Base-by-base conservation (phyloP, 2,888 invertebrate genomes). In the Dolichopus griseipennis region DNA sequence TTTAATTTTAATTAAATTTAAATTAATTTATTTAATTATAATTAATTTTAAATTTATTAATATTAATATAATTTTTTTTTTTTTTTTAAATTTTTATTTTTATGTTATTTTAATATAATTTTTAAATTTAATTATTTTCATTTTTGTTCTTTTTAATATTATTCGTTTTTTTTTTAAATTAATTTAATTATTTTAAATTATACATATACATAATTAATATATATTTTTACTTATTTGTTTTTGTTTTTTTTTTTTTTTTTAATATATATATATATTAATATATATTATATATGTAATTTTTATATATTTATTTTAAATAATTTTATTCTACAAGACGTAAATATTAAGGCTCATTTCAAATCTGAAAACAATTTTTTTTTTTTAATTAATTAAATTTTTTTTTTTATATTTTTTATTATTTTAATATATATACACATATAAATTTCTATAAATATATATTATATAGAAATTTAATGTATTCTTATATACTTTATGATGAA, bases 301-400 rank as follows among this genome's bases (percentile, higher is more conserved):
- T 52, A 52, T n/a, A 52, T 52, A 18, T 15, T 18, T 18, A 52
- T 52, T 18, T 52, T 52, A 15, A 52, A 18, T 15, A 3, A 52
- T 18, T 52, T 52, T 52, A 52, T 52, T 52, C 52, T 52, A 52
- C 52, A 52, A 52, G 52, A 52, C 52, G 52, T 52, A 52, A 52
- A 52, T 52, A 52, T 52, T 52, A 52, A 52, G 52, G 52, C 52
- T 52, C 52, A 52, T 52, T 52, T 52, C 52, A 52, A 52, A 52
- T 52, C 52, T 52, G 52, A 52, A 52, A 52, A 52, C 52, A 52
- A 52, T 52, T 52, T 52, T 41, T 41, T 41, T 41, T 41, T 41
- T 41, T 41, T 5, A 12, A 41, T 41, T 41, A 41, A 41, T 41
- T 41, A 41, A 41, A 12, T 41, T 41, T 12, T 41, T 41, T 5